Evolutionary conservation across 2,113 vertebrate species (phyloP), one percentile per base, ranked within the genome.

Genomic region (Bubo scandiacus): DNA sequence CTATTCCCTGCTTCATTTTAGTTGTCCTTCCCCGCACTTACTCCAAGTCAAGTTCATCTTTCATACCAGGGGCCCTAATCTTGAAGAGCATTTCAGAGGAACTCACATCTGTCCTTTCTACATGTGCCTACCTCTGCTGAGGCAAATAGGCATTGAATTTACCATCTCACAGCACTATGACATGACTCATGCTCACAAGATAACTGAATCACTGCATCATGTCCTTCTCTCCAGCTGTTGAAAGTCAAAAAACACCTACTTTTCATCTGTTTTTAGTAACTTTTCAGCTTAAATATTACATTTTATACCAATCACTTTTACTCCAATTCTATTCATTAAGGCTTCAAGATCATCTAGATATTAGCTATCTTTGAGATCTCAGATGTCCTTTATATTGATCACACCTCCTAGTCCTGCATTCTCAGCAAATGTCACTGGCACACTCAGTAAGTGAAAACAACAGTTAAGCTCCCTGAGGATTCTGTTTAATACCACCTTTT

Each of bases 131-230:
- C 72, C 30, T 89, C 72, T 89, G 32, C 51, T 92, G 84, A 92
- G 72, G 72, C 84, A 94, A 95, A 83, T 1, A 73, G 79, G 81
- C 81, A 92, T 62, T 34, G 22, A 91, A 91, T 84, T 68, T 74
- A 62, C 42, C 12, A 27, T 65, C 55, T 89, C 23, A 45, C 54
- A 45, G 45, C 34, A 49, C 59, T 81, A 26, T 62, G 45, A 74
- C 26, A 66, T 95, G 87, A 91, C 67, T 96, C 80, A 95, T 74
- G 38, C 32, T 95, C 94, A 92, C 68, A 91, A 78, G 94, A 89
- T 89, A 94, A 94, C 77, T 95, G 93, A 97, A 81, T 97, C 95
- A 94, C 45, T 94, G 7, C 12, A 81, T 88, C 77, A 54, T 68
- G 25, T 81, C 83, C 86, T 94, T 86, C 67, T 77, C 73, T 84